Conservation (phyloP, 1,140 invertebrate species). For the Pachyrhynchus sulphureomaculatus region DNA sequence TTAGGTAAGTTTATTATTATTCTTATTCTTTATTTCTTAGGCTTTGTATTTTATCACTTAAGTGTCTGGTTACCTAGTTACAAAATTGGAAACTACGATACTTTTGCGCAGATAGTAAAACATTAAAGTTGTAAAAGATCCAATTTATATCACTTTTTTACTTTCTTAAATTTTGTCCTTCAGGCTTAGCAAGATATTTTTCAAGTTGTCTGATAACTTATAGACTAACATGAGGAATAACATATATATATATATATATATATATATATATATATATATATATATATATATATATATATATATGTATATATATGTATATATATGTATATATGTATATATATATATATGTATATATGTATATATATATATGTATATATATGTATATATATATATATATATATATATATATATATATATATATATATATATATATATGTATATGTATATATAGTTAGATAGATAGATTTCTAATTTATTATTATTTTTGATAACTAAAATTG, state of each 20-base stretch:
- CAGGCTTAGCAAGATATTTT: no score
- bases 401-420: slow-evolving; percentile 7
- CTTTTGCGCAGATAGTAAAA: no score
- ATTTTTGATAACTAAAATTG: no score
- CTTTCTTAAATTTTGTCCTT: no score
- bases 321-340: slow-evolving; percentile 3
- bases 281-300: slow-evolving; percentile 7
- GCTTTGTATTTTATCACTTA: no score
- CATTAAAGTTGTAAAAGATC: no score
- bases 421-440: slow-evolving; percentile 3
- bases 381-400: slow-evolving; percentile 7
- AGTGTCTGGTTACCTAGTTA: no score
- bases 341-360: slow-evolving; percentile 3
- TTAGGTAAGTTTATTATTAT: slow-evolving; percentile 36
- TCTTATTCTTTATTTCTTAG: no score
- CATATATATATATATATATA: neutral
- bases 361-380: slow-evolving; percentile 3
- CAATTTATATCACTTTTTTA: no score
- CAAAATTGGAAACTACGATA: no score
- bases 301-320: slow-evolving; percentile 3
- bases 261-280: slow-evolving; percentile 7
- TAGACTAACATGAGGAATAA: no score
- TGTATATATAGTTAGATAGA: neutral
- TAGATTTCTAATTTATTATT: neutral
- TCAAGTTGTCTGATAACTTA: no score